Conservation (phyloP, 2,113 vertebrate species). For the Eretmochelys imbricata region DNA sequence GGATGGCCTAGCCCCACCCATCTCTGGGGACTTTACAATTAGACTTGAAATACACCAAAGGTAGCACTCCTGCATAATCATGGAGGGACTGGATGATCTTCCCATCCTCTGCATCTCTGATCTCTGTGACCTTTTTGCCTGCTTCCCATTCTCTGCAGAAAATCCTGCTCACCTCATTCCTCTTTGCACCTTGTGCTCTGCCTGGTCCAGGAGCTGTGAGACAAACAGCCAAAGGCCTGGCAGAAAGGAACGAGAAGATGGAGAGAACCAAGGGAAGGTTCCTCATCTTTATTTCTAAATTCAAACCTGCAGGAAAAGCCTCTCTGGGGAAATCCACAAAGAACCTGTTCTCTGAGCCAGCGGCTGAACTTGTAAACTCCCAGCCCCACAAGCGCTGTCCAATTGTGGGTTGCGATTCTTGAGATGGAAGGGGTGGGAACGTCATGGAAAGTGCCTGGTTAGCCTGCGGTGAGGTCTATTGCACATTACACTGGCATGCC, state of each 20-base stretch:
- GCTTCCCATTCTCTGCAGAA: too few species aligned
- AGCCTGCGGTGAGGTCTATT: background rate
- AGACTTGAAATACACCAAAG: too few species aligned
- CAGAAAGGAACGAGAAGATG: too few species aligned
- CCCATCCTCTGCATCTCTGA: too few species aligned
- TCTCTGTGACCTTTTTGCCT: too few species aligned
- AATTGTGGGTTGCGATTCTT: background rate
- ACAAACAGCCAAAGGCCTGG: background rate
- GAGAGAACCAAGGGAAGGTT: background rate
- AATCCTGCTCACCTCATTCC: too few species aligned
- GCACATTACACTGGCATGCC: background rate
- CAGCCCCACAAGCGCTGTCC: background rate
- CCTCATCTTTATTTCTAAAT: background rate
- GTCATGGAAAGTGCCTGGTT: background rate
- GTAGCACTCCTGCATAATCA: too few species aligned
- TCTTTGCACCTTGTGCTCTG: background rate
- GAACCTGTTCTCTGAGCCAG: background rate
- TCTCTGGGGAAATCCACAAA: background rate
- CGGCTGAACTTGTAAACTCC: background rate
- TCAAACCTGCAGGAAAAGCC: background rate
- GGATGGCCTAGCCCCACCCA: too few species aligned
- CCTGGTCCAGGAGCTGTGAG: background rate
- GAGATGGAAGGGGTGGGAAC: background rate
- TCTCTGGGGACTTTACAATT: too few species aligned
- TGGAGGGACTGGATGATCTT: too few species aligned